Evolutionary conservation across 2,888 invertebrate species (phyloP), one percentile per base, ranked within the genome.

Genomic region (Electrophaes corylata): DNA sequence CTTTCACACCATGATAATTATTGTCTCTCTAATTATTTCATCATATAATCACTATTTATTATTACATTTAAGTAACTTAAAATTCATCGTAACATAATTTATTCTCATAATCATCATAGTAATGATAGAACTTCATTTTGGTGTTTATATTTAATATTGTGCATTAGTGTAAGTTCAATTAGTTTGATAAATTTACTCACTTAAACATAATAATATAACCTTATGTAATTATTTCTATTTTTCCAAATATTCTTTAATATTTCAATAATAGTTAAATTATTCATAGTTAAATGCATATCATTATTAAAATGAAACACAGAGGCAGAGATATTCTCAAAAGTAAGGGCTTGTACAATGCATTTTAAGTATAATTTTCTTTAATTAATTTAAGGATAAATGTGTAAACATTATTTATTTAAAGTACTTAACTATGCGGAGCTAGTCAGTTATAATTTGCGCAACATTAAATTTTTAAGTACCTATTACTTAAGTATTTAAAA

Each of bases 351-450:
- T 81, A 80, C 76, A 79, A 85, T 87, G 90, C 90, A 90, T 90
- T 89, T 88, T 84, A 83, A 76, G 75, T 78, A 78, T 81, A 78
- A 78, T 81, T 81, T 80, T 78, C 76, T 79, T 75, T 73, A 76
- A 79, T 88, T 78, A 77, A 79, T 78, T 69, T 89, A 91, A 91
- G 90, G 83, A 86, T 89, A 90, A 88, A 91, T 88, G 84, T 87
- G 88, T 81, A 89, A 90, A 86, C 80, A 83, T 84, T 86, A 88
- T 90, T 91, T 91, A 90, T 90, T 91, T 83, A 86, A 91, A 86
- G 91, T 92, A 92, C 92, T 92, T 92, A 92, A 89, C 83, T 89
- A 90, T 86, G 90, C 86, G 86, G 84, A 88, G 91, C 92, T 92
- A 92, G 92, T 92, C 92, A 92, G 88, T 88, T 91, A 88, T 88